Evolutionary conservation across 2,113 vertebrate species (phyloP).

Genomic region (Pluvialis apricaria): DNA sequence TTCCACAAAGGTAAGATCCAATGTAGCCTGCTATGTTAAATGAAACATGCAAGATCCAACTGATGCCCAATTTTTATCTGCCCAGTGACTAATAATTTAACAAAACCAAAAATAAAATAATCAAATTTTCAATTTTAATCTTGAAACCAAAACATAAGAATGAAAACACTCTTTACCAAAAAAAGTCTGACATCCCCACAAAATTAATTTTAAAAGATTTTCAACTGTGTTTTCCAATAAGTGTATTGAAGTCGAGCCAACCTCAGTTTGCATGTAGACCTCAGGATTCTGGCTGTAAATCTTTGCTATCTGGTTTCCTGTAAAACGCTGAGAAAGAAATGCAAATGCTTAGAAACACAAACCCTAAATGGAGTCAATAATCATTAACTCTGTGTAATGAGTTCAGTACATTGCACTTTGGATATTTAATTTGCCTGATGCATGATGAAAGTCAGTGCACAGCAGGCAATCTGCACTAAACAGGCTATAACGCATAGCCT

Average conservation of each 20-base stretch:
- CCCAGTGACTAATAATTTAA: neutral
- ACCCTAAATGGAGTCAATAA: constrained; percentile 58
- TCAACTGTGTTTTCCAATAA: neutral
- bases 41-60: neutral
- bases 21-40: neutral
- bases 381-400: constrained; percentile 50
- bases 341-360: constrained; percentile 61
- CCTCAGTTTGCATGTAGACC: constrained; percentile 84
- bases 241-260: constrained; percentile 55
- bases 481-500: constrained; percentile 44
- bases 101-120: neutral
- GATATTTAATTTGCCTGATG: constrained; percentile 28
- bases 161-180: neutral
- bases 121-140: neutral
- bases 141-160: neutral
- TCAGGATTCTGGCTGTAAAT: constrained; percentile 76
- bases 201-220: neutral
- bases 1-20: neutral
- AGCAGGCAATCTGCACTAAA: constrained; percentile 50
- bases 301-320: constrained; percentile 95
- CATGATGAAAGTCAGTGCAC: constrained; percentile 35
- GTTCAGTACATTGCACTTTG: constrained; percentile 28
- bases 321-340: constrained; percentile 86
- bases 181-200: neutral
- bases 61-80: neutral